phyloP scores from a whole-genome alignment of 2,888 invertebrate genomes.

The Dolichopus griseipennis region DNA sequence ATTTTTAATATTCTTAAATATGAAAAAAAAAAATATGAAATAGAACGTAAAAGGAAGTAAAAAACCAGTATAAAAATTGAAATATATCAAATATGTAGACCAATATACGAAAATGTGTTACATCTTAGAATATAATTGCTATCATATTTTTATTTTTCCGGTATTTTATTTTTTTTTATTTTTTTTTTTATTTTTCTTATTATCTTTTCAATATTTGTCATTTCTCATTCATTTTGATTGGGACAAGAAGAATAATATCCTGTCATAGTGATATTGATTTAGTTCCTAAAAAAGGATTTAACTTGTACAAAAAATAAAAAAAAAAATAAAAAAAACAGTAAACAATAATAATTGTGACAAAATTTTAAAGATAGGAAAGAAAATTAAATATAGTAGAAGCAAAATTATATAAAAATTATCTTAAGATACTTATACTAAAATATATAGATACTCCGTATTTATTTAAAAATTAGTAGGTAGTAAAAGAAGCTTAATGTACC shows the following conservation, averaged over 20 bases:
- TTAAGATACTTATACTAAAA: too few relatives aligned
- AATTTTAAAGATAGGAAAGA: not conserved
- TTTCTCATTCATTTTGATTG: slow-evolving; percentile 4
- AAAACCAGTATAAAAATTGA: too few relatives aligned
- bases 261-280: slow-evolving; percentile 3
- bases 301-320: not conserved
- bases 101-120: not conserved
- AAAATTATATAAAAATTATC: too few relatives aligned
- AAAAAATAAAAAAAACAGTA: too few relatives aligned
- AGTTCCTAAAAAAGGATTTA: not conserved
- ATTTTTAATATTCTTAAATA: not conserved
- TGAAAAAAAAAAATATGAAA: not conserved
- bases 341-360: not conserved
- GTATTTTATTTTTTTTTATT: not conserved
- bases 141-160: not conserved
- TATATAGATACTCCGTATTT: too few relatives aligned
- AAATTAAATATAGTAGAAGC: too few relatives aligned
- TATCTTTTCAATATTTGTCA: not conserved
- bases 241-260: not conserved
- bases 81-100: too few relatives aligned
- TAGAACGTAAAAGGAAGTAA: not conserved
- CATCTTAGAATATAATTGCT: not conserved
- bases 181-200: not conserved
- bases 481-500: too few relatives aligned
- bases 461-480: too few relatives aligned